Evolutionary conservation across 2,797 vertebrate species (phyloP).

Genomic region (Prunella strophiata): DNA sequence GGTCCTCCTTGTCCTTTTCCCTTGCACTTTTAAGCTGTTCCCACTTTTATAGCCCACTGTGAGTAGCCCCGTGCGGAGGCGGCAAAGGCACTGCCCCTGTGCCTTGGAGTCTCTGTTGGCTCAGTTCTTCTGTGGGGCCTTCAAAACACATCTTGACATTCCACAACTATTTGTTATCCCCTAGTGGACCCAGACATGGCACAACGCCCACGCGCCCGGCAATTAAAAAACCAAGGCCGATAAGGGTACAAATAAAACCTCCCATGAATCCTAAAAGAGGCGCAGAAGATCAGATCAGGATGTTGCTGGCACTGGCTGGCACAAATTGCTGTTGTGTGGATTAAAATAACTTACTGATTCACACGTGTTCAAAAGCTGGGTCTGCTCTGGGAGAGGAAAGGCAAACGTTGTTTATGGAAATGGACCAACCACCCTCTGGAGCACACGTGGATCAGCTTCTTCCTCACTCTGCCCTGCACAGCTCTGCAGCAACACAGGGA

Average conservation of each 20-base stretch:
- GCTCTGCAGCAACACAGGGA: background rate
- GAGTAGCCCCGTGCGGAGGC: background rate
- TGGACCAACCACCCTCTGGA: accelerated
- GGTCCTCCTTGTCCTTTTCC: background rate
- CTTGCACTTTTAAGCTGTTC: background rate
- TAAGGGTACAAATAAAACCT: background rate
- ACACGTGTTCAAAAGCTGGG: background rate
- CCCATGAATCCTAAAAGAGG: background rate
- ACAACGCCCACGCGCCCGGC: too few relatives aligned
- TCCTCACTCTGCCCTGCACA: background rate
- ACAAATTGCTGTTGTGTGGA: background rate
- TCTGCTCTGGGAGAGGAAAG: background rate
- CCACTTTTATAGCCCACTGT: background rate
- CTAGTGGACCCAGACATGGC: background rate
- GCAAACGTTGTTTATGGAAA: background rate
- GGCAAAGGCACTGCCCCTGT: background rate
- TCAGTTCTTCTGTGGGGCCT: background rate
- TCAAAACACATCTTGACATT: background rate
- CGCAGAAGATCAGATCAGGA: background rate
- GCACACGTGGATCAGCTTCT: background rate
- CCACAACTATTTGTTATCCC: background rate
- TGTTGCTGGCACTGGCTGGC: background rate
- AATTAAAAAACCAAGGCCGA: too few relatives aligned
- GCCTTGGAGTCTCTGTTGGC: background rate
- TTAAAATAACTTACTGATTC: background rate